Percentiles rank a stretch among this genome's conserved stretches.
phyloP scores from a whole-genome alignment of 2,113 vertebrate species.

The Bostrychus sinensis region DNA sequence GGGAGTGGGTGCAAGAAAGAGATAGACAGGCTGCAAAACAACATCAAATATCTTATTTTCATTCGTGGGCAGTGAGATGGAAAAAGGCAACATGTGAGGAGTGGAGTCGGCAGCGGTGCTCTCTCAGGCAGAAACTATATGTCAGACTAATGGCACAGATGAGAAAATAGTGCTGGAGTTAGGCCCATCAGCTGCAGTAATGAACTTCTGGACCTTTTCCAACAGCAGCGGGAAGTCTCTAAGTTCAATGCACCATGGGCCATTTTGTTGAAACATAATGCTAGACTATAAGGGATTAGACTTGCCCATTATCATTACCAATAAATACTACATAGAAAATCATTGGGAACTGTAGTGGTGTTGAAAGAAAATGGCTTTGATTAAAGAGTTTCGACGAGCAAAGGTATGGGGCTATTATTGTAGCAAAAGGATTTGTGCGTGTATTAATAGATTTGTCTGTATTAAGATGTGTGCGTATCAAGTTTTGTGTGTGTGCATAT shows the following conservation, averaged over 20 bases:
- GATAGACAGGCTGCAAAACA: constrained; percentile 37
- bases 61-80: constrained; percentile 27
- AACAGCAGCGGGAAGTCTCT: constrained; percentile 34
- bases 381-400: constrained; percentile 11
- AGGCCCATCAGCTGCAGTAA: constrained; percentile 59
- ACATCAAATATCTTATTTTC: constrained; percentile 51
- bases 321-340: constrained; percentile 34
- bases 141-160: constrained; percentile 57
- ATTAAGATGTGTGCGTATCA: no score
- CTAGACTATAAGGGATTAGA: constrained; percentile 42
- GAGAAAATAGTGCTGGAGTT: constrained; percentile 54
- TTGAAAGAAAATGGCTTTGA: constrained; percentile 30
- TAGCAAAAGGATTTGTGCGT: no score
- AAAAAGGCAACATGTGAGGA: constrained; percentile 18
- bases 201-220: constrained; percentile 52
- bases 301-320: constrained; percentile 34
- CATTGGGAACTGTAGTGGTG: constrained; percentile 29
- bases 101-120: constrained; percentile 31
- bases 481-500: no score
- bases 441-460: no score
- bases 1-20: constrained; percentile 36
- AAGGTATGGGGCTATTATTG: no score
- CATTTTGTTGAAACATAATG: constrained; percentile 46
- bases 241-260: constrained; percentile 50
- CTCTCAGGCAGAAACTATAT: constrained; percentile 27